Evolutionary conservation across 2,797 vertebrate species (phyloP).

Genomic region (Betta splendens): DNA sequence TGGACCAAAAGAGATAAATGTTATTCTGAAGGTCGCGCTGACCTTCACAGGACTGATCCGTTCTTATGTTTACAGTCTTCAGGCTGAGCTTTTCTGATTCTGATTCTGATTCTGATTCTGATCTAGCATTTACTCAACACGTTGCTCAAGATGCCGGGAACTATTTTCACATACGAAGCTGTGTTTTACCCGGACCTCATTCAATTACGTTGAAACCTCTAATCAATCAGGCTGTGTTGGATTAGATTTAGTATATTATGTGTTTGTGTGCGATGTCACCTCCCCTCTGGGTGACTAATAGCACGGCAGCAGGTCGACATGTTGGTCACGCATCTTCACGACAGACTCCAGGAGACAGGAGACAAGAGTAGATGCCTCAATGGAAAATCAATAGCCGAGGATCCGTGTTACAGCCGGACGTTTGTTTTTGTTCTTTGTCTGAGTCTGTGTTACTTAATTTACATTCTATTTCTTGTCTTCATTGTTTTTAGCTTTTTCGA

Average conservation of each 20-base stretch:
- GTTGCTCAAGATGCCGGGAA: not conserved
- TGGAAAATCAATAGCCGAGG: constrained; percentile 41
- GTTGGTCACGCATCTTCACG: constrained; percentile 16
- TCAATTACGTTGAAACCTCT: not conserved
- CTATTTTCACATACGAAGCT: no score
- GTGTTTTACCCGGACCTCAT: not conserved
- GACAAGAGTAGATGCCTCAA: constrained; percentile 18
- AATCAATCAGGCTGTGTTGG: not conserved
- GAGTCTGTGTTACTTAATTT: not conserved
- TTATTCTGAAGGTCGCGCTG: no score
- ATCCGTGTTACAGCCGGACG: constrained; percentile 21
- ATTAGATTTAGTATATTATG: not conserved
- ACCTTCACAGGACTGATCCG: not conserved
- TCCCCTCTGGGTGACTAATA: constrained; percentile 1
- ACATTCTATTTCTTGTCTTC: not conserved
- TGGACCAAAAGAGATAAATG: no score
- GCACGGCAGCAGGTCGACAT: constrained; percentile 5
- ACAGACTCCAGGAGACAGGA: constrained; percentile 43
- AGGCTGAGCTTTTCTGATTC: no score
- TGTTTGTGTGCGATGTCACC: not conserved
- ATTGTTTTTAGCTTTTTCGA: not conserved
- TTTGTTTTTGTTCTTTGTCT: not conserved
- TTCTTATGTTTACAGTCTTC: not conserved
- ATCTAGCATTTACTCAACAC: no score
- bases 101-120: no score